Evolutionary conservation across 2,888 invertebrate genomes (phyloP).

Genomic region (Polylopha cassiicola): DNA sequence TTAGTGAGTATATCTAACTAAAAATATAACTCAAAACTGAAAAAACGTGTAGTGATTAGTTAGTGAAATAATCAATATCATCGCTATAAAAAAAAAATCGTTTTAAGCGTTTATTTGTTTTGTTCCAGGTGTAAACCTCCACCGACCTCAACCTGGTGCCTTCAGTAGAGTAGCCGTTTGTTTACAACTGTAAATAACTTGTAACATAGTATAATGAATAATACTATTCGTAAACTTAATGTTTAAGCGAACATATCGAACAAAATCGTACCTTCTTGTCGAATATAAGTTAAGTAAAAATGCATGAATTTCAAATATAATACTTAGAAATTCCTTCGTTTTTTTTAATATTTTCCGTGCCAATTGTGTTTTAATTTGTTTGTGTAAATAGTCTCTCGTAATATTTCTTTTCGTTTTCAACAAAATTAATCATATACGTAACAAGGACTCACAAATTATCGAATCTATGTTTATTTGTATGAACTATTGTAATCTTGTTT

Average conservation of each 20-base stretch:
- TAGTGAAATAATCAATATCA: too few relatives aligned
- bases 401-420: constrained; percentile 10
- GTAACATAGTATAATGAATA: constrained; percentile 47
- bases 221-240: constrained; percentile 25
- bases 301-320: constrained; percentile 38
- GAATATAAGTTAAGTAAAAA: constrained; percentile 38
- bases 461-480: constrained; percentile 26
- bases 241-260: constrained; percentile 66
- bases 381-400: constrained; percentile 30
- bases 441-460: constrained; percentile 45
- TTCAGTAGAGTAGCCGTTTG: constrained; percentile 65
- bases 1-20: constrained; percentile 14
- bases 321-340: constrained; percentile 34
- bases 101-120: too few relatives aligned
- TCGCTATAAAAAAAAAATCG: too few relatives aligned
- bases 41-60: too few relatives aligned
- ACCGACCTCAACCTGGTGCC: constrained; percentile 76
- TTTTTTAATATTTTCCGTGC: constrained; percentile 59
- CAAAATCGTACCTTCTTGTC: constrained; percentile 57
- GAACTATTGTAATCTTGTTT: constrained; percentile 28
- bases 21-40: background rate
- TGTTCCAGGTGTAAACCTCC: constrained; percentile 65
- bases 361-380: constrained; percentile 45
- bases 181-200: constrained; percentile 30
- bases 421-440: constrained; percentile 32